phyloP scores from a whole-genome alignment of 2,113 vertebrate genomes.

The Ciconia stormi region DNA sequence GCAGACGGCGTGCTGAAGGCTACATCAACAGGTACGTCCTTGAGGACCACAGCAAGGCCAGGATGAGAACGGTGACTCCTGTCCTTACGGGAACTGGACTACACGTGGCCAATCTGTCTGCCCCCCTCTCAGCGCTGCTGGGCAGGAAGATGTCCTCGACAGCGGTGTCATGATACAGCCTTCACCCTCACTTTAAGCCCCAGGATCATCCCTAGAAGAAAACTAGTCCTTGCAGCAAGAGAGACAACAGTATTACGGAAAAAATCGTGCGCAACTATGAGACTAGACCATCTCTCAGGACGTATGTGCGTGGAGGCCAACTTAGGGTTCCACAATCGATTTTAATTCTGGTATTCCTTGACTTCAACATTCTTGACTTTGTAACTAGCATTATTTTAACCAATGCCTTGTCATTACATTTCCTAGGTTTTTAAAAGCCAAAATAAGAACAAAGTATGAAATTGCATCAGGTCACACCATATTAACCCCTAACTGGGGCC shows the following conservation, averaged over 20 bases:
- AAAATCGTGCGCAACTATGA: fast-evolving
- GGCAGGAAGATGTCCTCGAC: not conserved
- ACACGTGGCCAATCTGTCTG: not conserved
- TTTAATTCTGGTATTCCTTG: not conserved
- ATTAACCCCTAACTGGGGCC: not conserved
- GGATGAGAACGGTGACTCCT: not conserved
- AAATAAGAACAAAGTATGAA: not conserved
- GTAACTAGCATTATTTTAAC: not conserved
- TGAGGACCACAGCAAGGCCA: not conserved
- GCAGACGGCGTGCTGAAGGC: not conserved
- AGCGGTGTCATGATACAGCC: not conserved
- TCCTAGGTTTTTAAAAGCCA: not conserved
- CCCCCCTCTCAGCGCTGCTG: not conserved
- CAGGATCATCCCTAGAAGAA: not conserved
- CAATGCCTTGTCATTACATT: not conserved
- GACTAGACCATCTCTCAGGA: not conserved
- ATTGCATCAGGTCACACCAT: not conserved
- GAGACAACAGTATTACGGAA: not conserved
- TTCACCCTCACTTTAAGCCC: not conserved
- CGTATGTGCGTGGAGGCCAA: not conserved
- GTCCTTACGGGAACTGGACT: not conserved
- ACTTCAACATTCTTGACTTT: not conserved
- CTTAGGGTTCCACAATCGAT: not conserved
- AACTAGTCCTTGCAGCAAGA: not conserved
- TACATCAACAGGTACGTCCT: not conserved